These are phyloP conservation scores for Eidolon helvum DNA, from an alignment of 2,113 vertebrate genomes.

Conservation along the genomic window DNA sequence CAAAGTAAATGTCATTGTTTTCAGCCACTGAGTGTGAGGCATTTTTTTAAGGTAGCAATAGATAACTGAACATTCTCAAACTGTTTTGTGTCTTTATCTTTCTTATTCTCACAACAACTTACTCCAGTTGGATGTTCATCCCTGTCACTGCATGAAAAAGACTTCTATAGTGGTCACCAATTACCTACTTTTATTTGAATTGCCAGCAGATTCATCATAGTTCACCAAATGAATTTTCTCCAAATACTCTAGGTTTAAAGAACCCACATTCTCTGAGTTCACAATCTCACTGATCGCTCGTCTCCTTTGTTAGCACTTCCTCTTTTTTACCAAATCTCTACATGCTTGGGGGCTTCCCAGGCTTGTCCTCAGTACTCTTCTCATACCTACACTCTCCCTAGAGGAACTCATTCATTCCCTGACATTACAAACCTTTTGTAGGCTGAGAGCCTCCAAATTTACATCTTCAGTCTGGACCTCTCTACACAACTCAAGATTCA, in stretches of 20 bases:
- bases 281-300: background rate
- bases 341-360: background rate
- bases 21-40: background rate
- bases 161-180: background rate
- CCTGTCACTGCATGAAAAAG: background rate
- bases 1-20: background rate
- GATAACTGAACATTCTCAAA: background rate
- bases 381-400: background rate
- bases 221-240: background rate
- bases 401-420: background rate
- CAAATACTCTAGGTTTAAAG: background rate
- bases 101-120: background rate
- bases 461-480: background rate
- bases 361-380: background rate
- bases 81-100: background rate
- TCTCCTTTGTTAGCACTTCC: background rate
- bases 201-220: background rate
- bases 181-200: background rate
- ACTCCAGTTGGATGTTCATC: background rate
- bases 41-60: background rate
- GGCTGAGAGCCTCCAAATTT: background rate
- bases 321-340: background rate
- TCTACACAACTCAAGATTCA: background rate
- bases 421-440: background rate
- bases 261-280: background rate